These are phyloP conservation scores for Cottoperca gobio DNA, from an alignment of 2,797 vertebrate genomes.

Conservation along the genomic window DNA sequence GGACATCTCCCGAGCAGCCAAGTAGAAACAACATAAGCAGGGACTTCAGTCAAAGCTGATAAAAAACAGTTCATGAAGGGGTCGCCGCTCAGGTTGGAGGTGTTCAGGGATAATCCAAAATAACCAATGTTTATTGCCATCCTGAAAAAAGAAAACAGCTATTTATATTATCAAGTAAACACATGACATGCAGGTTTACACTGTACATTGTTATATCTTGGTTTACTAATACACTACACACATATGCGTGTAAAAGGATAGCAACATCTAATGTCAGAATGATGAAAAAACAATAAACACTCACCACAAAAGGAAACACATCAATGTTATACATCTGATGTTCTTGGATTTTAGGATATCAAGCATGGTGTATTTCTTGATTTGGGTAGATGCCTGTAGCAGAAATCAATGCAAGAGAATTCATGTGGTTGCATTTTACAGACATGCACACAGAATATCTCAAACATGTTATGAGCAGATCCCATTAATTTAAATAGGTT, in stretches of 20 bases:
- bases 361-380: conserved; percentile 83
- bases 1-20: conserved; percentile 86
- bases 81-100: conserved; percentile 92
- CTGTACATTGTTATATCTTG: not conserved
- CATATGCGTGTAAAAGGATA: not conserved
- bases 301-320: conserved; percentile 93
- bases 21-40: conserved; percentile 89
- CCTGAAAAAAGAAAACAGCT: conserved; percentile 77
- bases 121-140: conserved; percentile 94
- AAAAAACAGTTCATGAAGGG: conserved; percentile 93
- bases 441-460: not conserved
- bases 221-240: not conserved
- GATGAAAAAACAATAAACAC: conserved; percentile 39
- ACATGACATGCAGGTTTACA: not conserved
- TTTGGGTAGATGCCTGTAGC: conserved; percentile 24
- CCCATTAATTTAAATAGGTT: not conserved
- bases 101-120: conserved; percentile 93
- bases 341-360: conserved; percentile 90
- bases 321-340: conserved; percentile 89
- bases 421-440: not conserved
- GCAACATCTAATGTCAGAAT: not conserved
- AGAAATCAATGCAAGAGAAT: conserved; percentile 11
- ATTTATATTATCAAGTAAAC: not conserved
- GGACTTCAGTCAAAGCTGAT: conserved; percentile 89
- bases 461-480: not conserved